Percentiles rank a stretch among this genome's conserved stretches.
These are phyloP conservation scores for Solea senegalensis DNA, from an alignment of 2,113 vertebrate genomes.

Conservation along the genomic window DNA sequence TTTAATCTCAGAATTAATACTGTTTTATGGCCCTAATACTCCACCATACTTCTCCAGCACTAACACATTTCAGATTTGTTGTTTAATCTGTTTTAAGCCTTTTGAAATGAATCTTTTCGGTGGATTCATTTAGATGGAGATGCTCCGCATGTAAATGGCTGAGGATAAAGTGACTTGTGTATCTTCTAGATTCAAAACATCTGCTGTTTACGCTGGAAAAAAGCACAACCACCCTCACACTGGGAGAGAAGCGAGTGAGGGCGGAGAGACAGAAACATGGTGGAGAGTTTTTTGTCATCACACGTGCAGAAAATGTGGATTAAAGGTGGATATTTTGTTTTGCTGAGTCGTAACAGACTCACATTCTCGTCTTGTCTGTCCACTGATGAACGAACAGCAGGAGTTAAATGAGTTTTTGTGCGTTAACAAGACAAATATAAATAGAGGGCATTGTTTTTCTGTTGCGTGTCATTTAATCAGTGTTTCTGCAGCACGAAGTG, in stretches of 20 bases:
- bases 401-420: not conserved
- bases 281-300: not conserved
- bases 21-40: too few species aligned
- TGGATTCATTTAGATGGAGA: slow-evolving; percentile 26
- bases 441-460: not conserved
- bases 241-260: slow-evolving; percentile 3
- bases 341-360: not conserved
- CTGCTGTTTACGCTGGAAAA: slow-evolving; percentile 60
- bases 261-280: not conserved
- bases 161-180: slow-evolving; percentile 56
- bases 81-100: not conserved
- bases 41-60: too few species aligned
- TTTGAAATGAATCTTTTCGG: slow-evolving; percentile 13
- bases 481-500: not conserved
- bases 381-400: not conserved
- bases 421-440: not conserved
- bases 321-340: too few species aligned
- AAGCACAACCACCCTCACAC: slow-evolving; percentile 6
- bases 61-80: not conserved
- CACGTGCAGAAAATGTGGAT: too few species aligned
- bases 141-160: slow-evolving; percentile 26
- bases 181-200: slow-evolving; percentile 55
- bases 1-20: too few species aligned
- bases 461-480: not conserved
- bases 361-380: not conserved